Percentiles rank a stretch among this genome's conserved stretches.
These are phyloP conservation scores for Callionymus lyra DNA, from an alignment of 2,113 vertebrate species.

Conservation along the genomic window DNA sequence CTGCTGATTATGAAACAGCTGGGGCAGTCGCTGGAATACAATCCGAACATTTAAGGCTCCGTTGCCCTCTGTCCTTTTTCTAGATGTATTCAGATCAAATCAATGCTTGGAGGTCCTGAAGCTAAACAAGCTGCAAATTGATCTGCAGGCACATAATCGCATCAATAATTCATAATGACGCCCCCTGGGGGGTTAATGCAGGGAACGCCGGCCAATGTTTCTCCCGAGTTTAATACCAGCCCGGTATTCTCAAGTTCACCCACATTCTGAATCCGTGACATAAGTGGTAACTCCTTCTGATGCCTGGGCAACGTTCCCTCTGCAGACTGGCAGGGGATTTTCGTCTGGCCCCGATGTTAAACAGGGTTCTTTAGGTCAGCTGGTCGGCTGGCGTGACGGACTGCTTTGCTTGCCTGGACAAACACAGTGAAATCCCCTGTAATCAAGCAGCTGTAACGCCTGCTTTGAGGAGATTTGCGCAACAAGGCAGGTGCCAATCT, in stretches of 20 bases:
- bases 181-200: slow-evolving; percentile 10
- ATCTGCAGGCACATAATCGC: slow-evolving; percentile 22
- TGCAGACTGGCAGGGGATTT: slow-evolving; percentile 12
- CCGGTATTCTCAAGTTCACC: background rate
- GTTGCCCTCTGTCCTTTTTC: slow-evolving; percentile 26
- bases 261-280: slow-evolving; percentile 3
- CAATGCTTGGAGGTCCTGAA: slow-evolving; percentile 39
- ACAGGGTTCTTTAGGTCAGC: slow-evolving; percentile 34
- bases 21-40: slow-evolving; percentile 23
- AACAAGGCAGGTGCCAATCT: slow-evolving; percentile 46
- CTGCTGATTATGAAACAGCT: slow-evolving; percentile 29
- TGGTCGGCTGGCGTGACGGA: slow-evolving; percentile 8
- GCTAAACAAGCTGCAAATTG: slow-evolving; percentile 44
- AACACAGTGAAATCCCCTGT: slow-evolving; percentile 38
- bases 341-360: slow-evolving; percentile 13
- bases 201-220: slow-evolving; percentile 3
- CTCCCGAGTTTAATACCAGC: no score
- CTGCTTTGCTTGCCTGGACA: slow-evolving; percentile 32
- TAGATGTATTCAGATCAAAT: slow-evolving; percentile 28
- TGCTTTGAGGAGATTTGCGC: slow-evolving; percentile 44
- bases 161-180: slow-evolving; percentile 29
- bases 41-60: slow-evolving; percentile 41
- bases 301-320: slow-evolving; percentile 2
- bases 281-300: slow-evolving; percentile 5
- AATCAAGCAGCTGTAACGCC: slow-evolving; percentile 51